A percentile compares a stretch with the other conserved stretches of the same genome.
These are phyloP conservation scores for Corvus moneduloides DNA, from an alignment of 2,113 vertebrate genomes.

Conservation along the genomic window DNA sequence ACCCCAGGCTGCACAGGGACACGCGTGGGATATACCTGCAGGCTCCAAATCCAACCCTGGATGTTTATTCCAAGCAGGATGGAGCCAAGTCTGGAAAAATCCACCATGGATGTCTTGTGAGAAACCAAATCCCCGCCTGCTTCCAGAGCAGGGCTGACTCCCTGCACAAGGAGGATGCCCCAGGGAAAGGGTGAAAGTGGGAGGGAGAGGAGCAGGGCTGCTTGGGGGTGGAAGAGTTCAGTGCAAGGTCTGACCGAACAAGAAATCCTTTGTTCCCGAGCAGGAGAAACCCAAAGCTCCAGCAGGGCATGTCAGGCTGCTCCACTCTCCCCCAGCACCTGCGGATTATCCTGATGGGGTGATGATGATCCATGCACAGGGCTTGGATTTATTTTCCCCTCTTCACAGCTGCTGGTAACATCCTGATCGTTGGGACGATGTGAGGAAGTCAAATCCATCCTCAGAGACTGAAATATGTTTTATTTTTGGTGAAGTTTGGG, in stretches of 20 bases:
- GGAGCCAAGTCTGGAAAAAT: background rate
- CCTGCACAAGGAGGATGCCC: background rate
- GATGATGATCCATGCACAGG: background rate
- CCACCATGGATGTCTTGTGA: accelerated
- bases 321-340: background rate
- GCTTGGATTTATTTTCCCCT: accelerated
- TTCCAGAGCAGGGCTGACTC: background rate
- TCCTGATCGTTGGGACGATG: background rate
- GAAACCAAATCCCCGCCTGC: background rate
- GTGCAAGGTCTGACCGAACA: background rate
- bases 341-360: background rate
- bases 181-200: background rate
- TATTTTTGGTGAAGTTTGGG: background rate
- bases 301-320: background rate
- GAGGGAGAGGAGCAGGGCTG: background rate
- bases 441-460: background rate
- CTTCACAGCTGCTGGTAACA: background rate
- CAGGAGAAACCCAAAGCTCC: background rate
- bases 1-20: background rate
- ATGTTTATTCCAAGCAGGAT: background rate
- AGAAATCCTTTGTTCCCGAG: background rate
- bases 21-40: accelerated
- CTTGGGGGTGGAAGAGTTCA: background rate
- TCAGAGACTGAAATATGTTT: accelerated
- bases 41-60: background rate